Evolutionary conservation across 2,888 invertebrate species (phyloP), one percentile per base, ranked within the genome.

Genomic region (Nymphalis c-album): DNA sequence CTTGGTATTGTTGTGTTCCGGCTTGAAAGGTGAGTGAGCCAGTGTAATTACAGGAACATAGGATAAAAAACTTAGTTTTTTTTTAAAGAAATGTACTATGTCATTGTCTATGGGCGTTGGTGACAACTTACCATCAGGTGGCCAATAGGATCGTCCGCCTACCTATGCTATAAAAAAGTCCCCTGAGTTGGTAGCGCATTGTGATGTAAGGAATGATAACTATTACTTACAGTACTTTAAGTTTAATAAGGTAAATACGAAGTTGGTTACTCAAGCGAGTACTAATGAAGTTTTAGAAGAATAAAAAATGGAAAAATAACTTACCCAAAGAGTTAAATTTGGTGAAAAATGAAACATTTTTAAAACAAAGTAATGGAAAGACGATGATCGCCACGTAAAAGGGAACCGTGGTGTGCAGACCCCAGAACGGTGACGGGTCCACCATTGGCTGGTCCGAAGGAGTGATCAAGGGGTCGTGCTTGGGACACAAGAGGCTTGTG

Each of bases 311-410:
- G 17, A 51, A 10, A 51, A 26, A 5, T 16, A 17, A 57, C 93
- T 93, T 86, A 96, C 98, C 98, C 68, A 98, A 88, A 63, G 97
- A 96, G 86, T 97, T 98, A 80, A 98, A 98, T 85, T 96, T 97
- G 16, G 98, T 97, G 86, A 98, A 98, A 82, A 98, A 98, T 0
- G 97, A 96, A 0, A 97, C 96, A 22, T 96, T 96, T 74, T 94
- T 96, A 81, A 98, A 96, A 87, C 96, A 97, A 57, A 98, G 89
- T 57, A 98, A 87, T 0, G 98, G 98, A 80, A 96, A 96, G 73
- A 98, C 93, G 17, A 97, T 85, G 10, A 96, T 20, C 0, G 95
- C 94, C 60, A 98, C 94, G 79, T 96, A 96, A 31, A 98, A 79
- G 0, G 98, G 98, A 20, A 97, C 97, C 0, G 97, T 97, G 57